Base-by-base conservation (phyloP, 2,888 invertebrate genomes). In the Callimorpha dominula region DNA sequence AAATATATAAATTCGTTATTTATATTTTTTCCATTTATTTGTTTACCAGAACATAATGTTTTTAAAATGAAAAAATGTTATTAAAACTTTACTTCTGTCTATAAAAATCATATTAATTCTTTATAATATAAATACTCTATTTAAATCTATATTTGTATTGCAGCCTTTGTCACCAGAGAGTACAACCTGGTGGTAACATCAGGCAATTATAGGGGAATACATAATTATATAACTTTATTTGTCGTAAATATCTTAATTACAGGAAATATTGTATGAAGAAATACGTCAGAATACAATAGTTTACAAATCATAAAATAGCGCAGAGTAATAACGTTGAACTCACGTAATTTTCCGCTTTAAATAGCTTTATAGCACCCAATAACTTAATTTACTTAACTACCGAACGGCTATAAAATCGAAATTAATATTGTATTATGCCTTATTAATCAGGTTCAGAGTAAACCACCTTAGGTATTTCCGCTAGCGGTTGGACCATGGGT, bases 401-500 rank as follows among this genome's bases (percentile, higher is more conserved):
- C 50, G 17, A 46, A 63, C 31, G 15, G 50, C 60, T 31, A 42
- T 70, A 63, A 69, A 73, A 31, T 67, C 57, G 57, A 54, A 60
- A 67, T 64, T 71, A 60, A 71, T 65, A 57, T 17, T 17, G 43
- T 57, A 54, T 57, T 67, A 17, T 20, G 50, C 31, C 14, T 15
- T 50, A 64, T 20, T 68, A 64, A 72, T 31, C 31, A 62, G 20
- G 1, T 31, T n/a, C 8, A 62, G 7, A 63, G 43, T 63, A 72
- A 46, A 42, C 14, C 9, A 15, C 40, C 52, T 42, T 49, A 66
- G 46, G 50, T n/a, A 62, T 77, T 72, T 60, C 76, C 84, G 82
- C 84, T 79, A 14, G 14, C 20, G 78, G n/a, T 72, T 46, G 11
- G 43, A 82, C 84, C 82, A 42, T 67, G 65, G 65, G 63, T 78